phyloP scores from a whole-genome alignment of 2,888 invertebrate species.

The Ophion costatus region DNA sequence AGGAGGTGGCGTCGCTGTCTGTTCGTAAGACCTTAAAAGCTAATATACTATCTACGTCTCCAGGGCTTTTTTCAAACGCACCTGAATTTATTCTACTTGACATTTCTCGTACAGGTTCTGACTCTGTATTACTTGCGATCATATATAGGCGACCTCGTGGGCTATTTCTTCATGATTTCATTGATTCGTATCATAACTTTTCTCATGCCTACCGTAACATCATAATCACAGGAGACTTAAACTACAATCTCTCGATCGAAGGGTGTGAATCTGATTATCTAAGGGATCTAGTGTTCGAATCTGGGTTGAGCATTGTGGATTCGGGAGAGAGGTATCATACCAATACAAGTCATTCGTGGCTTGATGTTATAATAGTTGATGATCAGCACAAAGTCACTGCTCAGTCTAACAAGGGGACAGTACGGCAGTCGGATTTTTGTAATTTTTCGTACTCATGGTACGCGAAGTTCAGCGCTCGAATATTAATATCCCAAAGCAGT shows the following conservation, averaged over 20 bases:
- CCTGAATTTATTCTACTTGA: too few species aligned
- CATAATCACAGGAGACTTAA: conserved; percentile 17
- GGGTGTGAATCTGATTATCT: conserved; percentile 11
- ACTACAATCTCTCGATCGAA: not conserved
- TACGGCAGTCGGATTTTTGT: too few species aligned
- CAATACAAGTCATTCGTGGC: not conserved
- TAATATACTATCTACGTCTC: too few species aligned
- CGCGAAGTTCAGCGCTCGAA: too few species aligned
- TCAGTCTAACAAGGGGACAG: too few species aligned
- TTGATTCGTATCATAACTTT: not conserved
- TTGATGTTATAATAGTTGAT: conserved; percentile 19
- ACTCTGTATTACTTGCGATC: not conserved
- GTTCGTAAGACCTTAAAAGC: too few species aligned
- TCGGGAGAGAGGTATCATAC: conserved; percentile 16
- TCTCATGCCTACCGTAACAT: conserved; percentile 20
- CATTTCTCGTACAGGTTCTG: not conserved
- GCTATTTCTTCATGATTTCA: not conserved
- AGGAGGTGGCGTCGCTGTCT: too few species aligned
- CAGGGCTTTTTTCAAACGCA: too few species aligned
- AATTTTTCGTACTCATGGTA: too few species aligned
- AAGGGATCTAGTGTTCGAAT: not conserved
- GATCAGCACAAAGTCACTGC: not conserved
- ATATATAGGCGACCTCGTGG: conserved; percentile 27
- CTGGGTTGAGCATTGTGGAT: not conserved
- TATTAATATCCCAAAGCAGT: too few species aligned